Base-by-base conservation (phyloP, 2,888 invertebrate genomes). In the Hoplodrina blanda region DNA sequence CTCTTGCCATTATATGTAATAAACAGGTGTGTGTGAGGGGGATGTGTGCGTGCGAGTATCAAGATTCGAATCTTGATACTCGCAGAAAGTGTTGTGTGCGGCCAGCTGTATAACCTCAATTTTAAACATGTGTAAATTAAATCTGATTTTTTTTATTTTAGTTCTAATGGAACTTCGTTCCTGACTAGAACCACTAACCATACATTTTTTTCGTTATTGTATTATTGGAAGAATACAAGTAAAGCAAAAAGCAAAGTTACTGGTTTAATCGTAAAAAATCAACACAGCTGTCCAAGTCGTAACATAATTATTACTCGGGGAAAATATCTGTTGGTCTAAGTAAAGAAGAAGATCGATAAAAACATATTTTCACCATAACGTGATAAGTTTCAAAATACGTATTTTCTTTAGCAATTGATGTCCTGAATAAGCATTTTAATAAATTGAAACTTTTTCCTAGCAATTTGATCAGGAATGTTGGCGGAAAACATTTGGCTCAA, bases 401-500 rank as follows among this genome's bases (percentile, higher is more conserved):
- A 63, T 73, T 68, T 69, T 65, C 62, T 62, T 25, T 10, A 50
- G 30, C 37, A 79, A 70, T 50, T 11, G 53, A 63, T 67, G 54
- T 62, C 50, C 55, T 56, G 63, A 65, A 55, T 71, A 79, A 79
- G 66, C 79, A 53, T 71, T 76, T 75, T 76, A 77, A 80, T 78
- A 78, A 81, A 80, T 80, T 69, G 75, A 74, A 74, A 69, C 69
- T 70, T 69, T 76, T 81, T 81, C 78, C 78, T 69, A 41, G 63
- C 71, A 65, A 78, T 80, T 81, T 81, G 71, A 70, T 80, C 81
- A 65, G 59, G 69, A 75, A 81, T 75, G 75, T 78, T 65, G 33
- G 78, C 71, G 72, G 66, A 81, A 77, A 78, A 69, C 75, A 80
- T 69, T 81, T 60, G 75, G 71, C 78, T 75, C 81, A 75, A 80